Evolutionary conservation across 2,113 vertebrate species (phyloP), one percentile per base, ranked within the genome.

Genomic region (Phasianus colchicus): DNA sequence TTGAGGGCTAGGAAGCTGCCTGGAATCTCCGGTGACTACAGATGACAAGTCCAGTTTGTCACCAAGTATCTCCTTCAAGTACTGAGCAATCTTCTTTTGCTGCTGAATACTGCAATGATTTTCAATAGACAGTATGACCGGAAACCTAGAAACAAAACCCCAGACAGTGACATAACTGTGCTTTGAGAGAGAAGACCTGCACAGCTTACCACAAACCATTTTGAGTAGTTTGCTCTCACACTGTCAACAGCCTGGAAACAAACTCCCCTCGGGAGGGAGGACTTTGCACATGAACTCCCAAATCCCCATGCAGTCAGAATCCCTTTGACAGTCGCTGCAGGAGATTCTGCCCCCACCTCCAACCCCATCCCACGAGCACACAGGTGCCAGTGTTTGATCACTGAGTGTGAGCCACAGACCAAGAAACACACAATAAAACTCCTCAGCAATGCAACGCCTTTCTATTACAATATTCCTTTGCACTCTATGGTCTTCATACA

Each of bases 31-130:
- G 21, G 90, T 95, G 93, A 98, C 95, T 19, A 98, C 73, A 20
- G 98, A 96, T 19, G 97, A 98, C 91, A 99, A 97, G 52, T 99
- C 98, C 92, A 99, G 98, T 96, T 99, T 99, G 93, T 99, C 98
- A 72, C 94, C 97, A 78, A 99, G 98, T 97, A 99, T 98, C 87
- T 99, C 99, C 96, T 99, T 98, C 90, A 99, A 97, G 96, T 99
- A 98, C 92, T 98, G 98, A 72, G 99, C 99, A 2, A 99, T 99
- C 98, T 99, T 99, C 97, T 99, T 98, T 73, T 99, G 99, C 96
- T 99, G 99, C 74, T 98, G 99, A 93, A 99, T 98, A 65, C 97
- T 99, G 95, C 99, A 99, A 95, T 99, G 99, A 92, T 99, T 99
- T 97, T 99, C 99, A 42, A 99, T 99, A 54, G 99, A 99, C 81